Base-by-base conservation (phyloP, 2,113 vertebrate species). In the Cettia cetti region DNA sequence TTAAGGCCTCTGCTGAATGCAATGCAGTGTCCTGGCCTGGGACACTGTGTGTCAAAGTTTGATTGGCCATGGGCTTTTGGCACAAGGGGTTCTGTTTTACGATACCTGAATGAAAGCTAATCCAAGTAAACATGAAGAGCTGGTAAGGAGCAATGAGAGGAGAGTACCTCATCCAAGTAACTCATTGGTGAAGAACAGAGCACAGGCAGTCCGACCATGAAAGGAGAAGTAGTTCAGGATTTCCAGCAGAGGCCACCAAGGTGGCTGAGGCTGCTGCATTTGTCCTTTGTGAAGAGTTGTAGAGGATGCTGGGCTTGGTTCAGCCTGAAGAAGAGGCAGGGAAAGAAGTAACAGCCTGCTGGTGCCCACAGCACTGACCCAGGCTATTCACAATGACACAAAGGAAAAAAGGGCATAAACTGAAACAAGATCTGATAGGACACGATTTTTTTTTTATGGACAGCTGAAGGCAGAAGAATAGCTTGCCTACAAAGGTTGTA, bases 51-150 rank as follows among this genome's bases (percentile, higher is more conserved):
- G 45, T 90, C 71, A 45, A 40, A 71, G 63, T 83, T 57, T 1
- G 0, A 69, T n/a, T 0, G 0, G 65, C 31, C n/a, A 40, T 7
- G 22, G 30, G 22, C 45, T 82, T 35, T 54, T 33, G 10, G 33
- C 21, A 91, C 23, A 92, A 59, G 22, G 14, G 74, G 17, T 28
- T 87, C 52, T 79, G 2, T 4, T 90, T 59, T 24, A 79, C 28
- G 7, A 56, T 60, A 75, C 19, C 30, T 63, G 77, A 59, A 45
- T 39, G 44, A 82, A 86, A 30, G 37, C 21, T 76, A 49, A 82
- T 49, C 57, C 69, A 85, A 69, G 47, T 39, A 82, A 91, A 68
- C 33, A 65, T 6, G 53, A 82, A 77, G 45, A 82, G 24, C 22
- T 82, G 17, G 15, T 47, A 44, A 68, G 59, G 28, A 64, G 16